phyloP scores from a whole-genome alignment of 1,140 invertebrate genomes.

The Arctopsyche grandis region DNA sequence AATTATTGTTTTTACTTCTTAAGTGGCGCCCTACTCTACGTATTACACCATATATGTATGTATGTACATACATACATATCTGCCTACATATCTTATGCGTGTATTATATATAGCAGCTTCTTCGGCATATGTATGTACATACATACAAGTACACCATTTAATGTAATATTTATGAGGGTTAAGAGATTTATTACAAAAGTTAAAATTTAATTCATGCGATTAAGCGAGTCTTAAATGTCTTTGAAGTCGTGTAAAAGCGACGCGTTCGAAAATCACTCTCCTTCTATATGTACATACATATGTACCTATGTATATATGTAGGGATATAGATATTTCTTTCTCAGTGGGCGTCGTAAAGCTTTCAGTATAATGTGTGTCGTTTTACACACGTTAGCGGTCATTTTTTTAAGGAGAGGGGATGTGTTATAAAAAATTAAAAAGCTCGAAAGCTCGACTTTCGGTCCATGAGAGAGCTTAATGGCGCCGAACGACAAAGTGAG shows the following conservation, averaged over 20 bases:
- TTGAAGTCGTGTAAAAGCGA: background rate
- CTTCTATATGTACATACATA: too few relatives aligned
- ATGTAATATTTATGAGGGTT: constrained; percentile 17
- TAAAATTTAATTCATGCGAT: constrained; percentile 28
- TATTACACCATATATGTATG: background rate
- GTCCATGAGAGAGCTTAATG: constrained; percentile 24
- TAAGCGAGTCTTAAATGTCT: constrained; percentile 16
- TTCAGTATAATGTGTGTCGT: background rate
- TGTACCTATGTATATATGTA: too few relatives aligned
- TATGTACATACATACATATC: background rate
- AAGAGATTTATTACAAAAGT: constrained; percentile 22
- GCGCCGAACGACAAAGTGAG: constrained; percentile 34
- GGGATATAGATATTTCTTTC: too few relatives aligned
- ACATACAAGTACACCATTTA: constrained; percentile 1
- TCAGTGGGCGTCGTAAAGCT: constrained; percentile 3
- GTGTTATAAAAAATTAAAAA: constrained; percentile 3
- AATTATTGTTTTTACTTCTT: too few relatives aligned
- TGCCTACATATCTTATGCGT: too few relatives aligned
- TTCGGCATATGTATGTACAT: background rate
- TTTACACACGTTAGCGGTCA: too few relatives aligned
- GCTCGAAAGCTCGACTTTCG: background rate
- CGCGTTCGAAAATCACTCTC: too few relatives aligned
- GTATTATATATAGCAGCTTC: too few relatives aligned
- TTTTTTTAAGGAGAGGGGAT: background rate
- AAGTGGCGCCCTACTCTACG: too few relatives aligned